Evolutionary conservation across 2,888 invertebrate species (phyloP), one percentile per base, ranked within the genome.

Genomic region (Rhagium mordax): DNA sequence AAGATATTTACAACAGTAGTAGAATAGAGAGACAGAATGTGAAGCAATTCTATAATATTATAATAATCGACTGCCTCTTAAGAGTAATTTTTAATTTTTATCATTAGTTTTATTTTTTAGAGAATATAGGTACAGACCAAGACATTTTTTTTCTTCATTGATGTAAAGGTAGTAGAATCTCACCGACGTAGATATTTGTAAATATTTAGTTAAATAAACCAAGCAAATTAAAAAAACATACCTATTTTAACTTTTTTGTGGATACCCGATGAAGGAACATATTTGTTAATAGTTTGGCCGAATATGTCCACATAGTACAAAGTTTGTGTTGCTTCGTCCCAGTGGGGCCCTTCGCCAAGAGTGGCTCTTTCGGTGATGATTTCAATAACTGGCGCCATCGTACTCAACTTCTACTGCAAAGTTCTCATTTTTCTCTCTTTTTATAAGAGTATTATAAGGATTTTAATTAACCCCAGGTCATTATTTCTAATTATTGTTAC

Each of bases 301-400:
- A 82, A 78, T 62, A 93, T 91, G 85, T 93, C 93, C 76, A 93
- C 92, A 84, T 90, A 93, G 87, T 92, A 93, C 8, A 94, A 88
- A 57, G 89, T 90, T 84, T 92, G 91, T 48, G 89, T 89, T 21
- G 85, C 85, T 33, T 88, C 86, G 85, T 92, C 91, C 94, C 94
- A 94, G 84, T 93, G 93, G 0, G 94, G 94, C 13, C 93, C 93
- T 86, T 94, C 94, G 72, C 93, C 93, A 61, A 93, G 87, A 81
- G 88, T 87, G 76, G 90, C 89, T 1, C 90, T 89, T 71, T 86
- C 85, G 7, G 89, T 89, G 76, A 91, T 88, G 27, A 87, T 84
- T 77, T 88, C 87, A 49, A 91, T 86, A 60, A 83, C 78, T 0
- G 87, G 87, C 62, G 87, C 81, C 90, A 90, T 90, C 87, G 88